Conservation (phyloP, 2,888 invertebrate genomes). For the Lepidochitona cinerea region DNA sequence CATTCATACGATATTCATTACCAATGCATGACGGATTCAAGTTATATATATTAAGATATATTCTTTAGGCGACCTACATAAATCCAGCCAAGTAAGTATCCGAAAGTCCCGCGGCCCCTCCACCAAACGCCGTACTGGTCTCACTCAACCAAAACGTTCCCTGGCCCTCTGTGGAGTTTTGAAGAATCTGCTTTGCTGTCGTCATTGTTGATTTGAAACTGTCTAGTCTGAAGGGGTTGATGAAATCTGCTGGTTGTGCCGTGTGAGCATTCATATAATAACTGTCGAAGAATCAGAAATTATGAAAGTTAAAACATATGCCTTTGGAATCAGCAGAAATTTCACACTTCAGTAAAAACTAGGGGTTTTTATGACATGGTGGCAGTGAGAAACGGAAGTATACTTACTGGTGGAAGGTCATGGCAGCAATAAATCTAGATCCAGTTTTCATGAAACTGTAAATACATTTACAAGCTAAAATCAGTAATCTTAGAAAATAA, state of each 20-base stretch:
- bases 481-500: no score
- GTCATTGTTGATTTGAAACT: conserved; percentile 70
- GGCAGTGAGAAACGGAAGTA: neutral
- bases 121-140: conserved; percentile 83
- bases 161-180: conserved; percentile 68
- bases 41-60: no score
- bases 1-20: no score
- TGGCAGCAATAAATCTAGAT: neutral
- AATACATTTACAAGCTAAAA: neutral
- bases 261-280: conserved; percentile 76
- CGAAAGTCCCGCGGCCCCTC: conserved; percentile 81
- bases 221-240: conserved; percentile 78
- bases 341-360: no score
- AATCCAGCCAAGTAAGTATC: conserved; percentile 80
- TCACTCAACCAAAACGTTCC: conserved; percentile 77
- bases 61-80: no score
- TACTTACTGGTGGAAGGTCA: conserved; percentile 6
- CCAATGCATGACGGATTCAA: no score
- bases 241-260: conserved; percentile 77
- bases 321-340: no score
- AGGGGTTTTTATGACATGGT: no score
- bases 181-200: conserved; percentile 72
- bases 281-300: conserved; percentile 31
- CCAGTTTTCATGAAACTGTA: neutral
- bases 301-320: no score